Conservation (phyloP, 2,797 vertebrate genomes). For the Chloroceryle inda region DNA sequence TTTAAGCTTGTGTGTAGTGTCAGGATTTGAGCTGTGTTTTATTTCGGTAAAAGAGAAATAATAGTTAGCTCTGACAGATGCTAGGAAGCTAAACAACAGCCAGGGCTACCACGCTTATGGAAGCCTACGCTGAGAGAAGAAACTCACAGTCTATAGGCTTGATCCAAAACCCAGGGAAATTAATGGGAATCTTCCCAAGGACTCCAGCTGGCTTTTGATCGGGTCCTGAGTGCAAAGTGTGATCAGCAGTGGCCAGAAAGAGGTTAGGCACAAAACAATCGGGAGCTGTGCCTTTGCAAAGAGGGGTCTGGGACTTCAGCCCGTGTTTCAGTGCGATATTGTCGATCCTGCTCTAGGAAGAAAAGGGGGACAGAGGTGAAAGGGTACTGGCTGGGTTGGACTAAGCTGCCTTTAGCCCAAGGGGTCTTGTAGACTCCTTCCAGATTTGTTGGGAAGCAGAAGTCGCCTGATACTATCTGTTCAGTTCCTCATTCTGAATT, state of each 20-base stretch:
- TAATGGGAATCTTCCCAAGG: background rate
- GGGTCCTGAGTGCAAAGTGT: background rate
- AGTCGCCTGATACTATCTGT: background rate
- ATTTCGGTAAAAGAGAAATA: slow-evolving; percentile 38
- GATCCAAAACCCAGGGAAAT: background rate
- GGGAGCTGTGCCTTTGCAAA: background rate
- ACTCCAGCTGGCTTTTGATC: background rate
- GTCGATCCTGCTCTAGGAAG: background rate
- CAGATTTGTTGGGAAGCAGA: background rate
- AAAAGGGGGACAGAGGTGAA: background rate
- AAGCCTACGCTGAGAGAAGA: background rate
- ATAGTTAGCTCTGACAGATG: slow-evolving; percentile 14
- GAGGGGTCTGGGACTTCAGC: background rate
- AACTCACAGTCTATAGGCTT: background rate
- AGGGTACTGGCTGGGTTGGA: background rate
- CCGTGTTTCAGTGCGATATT: background rate
- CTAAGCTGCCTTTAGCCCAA: background rate
- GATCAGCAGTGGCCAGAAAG: background rate
- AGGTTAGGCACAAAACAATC: background rate
- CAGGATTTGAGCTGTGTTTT: background rate
- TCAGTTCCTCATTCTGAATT: background rate
- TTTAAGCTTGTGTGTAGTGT: slow-evolving; percentile 3
- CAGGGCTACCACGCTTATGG: too few relatives aligned
- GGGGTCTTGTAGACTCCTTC: background rate
- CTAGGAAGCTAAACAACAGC: slow-evolving; percentile 11